Conservation (phyloP, 2,888 invertebrate species). For the Pimpla rufipes region DNA sequence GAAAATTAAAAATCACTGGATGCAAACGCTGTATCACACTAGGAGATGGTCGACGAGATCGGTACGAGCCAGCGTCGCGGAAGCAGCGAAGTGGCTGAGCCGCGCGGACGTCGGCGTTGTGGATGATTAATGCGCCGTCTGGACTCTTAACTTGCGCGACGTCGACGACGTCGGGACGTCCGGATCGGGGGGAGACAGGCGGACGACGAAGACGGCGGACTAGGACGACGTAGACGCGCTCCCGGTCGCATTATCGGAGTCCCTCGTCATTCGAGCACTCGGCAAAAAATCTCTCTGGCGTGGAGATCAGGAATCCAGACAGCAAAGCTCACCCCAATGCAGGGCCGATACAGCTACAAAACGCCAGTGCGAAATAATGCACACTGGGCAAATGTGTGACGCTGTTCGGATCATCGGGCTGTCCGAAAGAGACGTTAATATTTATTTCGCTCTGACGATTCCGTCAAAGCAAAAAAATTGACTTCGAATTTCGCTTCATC, state of each 20-base stretch:
- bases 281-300: constrained; percentile 36
- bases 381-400: neutral
- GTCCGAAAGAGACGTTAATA: no score
- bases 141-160: constrained; percentile 68
- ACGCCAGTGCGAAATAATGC: neutral
- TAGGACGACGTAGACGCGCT: constrained; percentile 52
- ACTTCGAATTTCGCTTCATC: no score
- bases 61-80: constrained; percentile 22
- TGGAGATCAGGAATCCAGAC: constrained; percentile 33
- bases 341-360: constrained; percentile 16
- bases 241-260: constrained; percentile 67
- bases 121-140: constrained; percentile 71
- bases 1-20: constrained; percentile 25
- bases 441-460: no score
- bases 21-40: constrained; percentile 11
- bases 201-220: constrained; percentile 17
- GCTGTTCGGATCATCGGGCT: neutral
- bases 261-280: constrained; percentile 69
- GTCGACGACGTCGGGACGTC: constrained; percentile 62
- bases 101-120: constrained; percentile 54
- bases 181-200: constrained; percentile 32
- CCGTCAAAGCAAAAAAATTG: no score
- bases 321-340: constrained; percentile 40
- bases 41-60: constrained; percentile 11
- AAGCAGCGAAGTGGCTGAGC: constrained; percentile 51